Base-by-base conservation (phyloP, 2,888 invertebrate species). In the Cephalotes varians region DNA sequence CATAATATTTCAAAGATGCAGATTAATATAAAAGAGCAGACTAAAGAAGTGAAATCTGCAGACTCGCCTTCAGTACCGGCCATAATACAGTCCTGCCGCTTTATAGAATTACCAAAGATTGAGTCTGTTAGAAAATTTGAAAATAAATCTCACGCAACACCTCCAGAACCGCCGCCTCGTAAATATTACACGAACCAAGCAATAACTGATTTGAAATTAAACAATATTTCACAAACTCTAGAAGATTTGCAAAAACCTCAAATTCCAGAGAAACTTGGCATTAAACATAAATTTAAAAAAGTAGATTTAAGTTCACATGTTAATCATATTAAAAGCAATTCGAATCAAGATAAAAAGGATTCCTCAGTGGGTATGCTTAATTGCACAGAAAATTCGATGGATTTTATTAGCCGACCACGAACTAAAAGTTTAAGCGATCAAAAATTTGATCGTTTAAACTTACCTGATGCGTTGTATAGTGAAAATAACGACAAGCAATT, bases 81-180 rank as follows among this genome's bases (percentile, higher is more conserved):
- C 64, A 47, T 31, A 2, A n/a, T 74, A 34, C 88, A 86, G n/a
- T 31, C 89, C n/a, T 87, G 86, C 28, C 87, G 87, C 49, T 85
- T 80, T 31, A 58, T 73, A 62, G 91, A 90, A 34, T 47, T 72
- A 80, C 47, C 87, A 21, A 90, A 87, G 60, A 12, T 73, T 47
- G 88, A 90, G 49, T 81, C 93, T 47, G 87, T 92, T 34, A 88
- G 92, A 28, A 95, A 94, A 69, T 92, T 94, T 2, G 95, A 95
- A 21, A 94, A 94, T 0, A 95, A 94, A 40, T 93, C 91, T 31
- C 92, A 95, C 69, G 89, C 92, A 4, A 94, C 94, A 5, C 94
- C 95, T 15, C 93, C 94, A 10, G 95, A 95, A 82, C 95, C 95
- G 2, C 95, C 95, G 10, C 95, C 95, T 5, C 95, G 95, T 1